Percentiles rank a stretch among this genome's conserved stretches.
These are phyloP conservation scores for Spisula solida DNA, from an alignment of 2,888 invertebrate genomes.

Conservation along the genomic window DNA sequence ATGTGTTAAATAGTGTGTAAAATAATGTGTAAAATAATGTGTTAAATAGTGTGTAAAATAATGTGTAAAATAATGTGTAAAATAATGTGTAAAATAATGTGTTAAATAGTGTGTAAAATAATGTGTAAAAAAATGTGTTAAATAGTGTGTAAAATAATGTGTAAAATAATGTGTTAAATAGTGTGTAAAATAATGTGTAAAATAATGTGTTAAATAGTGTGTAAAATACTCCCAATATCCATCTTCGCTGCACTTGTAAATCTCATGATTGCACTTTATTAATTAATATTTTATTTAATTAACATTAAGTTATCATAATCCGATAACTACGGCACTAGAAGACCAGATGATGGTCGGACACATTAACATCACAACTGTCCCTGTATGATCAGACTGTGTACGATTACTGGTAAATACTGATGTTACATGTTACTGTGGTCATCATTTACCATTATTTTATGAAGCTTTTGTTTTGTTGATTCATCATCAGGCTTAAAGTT, in stretches of 20 bases:
- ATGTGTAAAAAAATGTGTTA: no score
- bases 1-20: no score
- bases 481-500: no score
- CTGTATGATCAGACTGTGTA: not conserved
- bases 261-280: constrained; percentile 6
- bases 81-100: no score
- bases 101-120: no score
- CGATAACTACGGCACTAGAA: not conserved
- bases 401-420: not conserved
- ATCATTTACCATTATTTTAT: not conserved
- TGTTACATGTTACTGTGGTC: not conserved
- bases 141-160: no score
- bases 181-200: no score
- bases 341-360: not conserved
- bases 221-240: constrained; percentile 17
- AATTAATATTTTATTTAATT: not conserved
- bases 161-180: no score
- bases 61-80: no score
- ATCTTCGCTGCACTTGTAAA: constrained; percentile 1
- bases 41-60: no score
- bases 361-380: not conserved
- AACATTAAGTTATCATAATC: not conserved
- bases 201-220: not conserved
- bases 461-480: no score
- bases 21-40: no score